Percentiles rank a stretch among this genome's conserved stretches.
Conservation (phyloP, 2,113 vertebrate genomes). For the Microtus oregoni region DNA sequence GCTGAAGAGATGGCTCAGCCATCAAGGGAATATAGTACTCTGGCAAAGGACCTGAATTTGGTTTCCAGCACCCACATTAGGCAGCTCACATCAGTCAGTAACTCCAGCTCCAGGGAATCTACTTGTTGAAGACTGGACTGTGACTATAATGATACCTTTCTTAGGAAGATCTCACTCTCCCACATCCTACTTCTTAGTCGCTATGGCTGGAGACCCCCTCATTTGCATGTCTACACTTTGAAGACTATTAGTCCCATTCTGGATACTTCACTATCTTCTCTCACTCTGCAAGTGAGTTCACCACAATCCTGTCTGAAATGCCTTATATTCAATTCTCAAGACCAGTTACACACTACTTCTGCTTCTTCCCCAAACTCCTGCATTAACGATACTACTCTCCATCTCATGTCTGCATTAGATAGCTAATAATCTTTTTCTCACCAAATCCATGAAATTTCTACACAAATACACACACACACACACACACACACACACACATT, state of each 20-base stretch:
- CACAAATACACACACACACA: not conserved
- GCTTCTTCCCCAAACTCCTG: not conserved
- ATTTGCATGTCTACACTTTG: not conserved
- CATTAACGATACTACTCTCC: not conserved
- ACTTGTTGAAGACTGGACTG: not conserved
- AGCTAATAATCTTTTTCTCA: not conserved
- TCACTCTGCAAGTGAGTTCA: not conserved
- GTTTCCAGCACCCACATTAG: too few relatives aligned
- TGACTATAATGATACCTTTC: not conserved
- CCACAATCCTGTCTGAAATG: not conserved
- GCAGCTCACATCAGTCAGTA: not conserved
- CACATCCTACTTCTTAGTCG: not conserved
- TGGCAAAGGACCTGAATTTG: not conserved
- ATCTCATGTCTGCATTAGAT: not conserved
- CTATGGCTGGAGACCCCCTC: not conserved
- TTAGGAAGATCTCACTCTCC: not conserved
- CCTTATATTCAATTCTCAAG: not conserved
- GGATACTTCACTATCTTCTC: not conserved
- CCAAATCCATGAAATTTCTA: accelerated
- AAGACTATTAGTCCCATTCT: not conserved
- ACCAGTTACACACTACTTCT: not conserved
- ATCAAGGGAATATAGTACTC: not conserved
- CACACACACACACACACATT: not conserved
- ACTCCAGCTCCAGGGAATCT: not conserved
- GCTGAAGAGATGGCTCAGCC: not conserved